phyloP scores from a whole-genome alignment of 2,888 invertebrate genomes.

The Stenurella melanura region DNA sequence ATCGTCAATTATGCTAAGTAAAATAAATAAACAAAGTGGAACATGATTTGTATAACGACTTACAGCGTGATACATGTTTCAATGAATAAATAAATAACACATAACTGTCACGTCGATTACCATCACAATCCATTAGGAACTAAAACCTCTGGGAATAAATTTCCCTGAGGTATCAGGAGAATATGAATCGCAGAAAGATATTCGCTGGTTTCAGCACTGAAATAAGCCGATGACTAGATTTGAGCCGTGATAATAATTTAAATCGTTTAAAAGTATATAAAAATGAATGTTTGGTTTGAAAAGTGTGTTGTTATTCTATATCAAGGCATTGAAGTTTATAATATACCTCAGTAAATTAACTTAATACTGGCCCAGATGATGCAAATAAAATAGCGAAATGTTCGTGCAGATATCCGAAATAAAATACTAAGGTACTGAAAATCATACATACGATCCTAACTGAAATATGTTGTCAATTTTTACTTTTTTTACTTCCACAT shows the following conservation, averaged over 20 bases:
- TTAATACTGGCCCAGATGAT: too few relatives aligned
- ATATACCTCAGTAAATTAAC: too few relatives aligned
- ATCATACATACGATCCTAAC: too few relatives aligned
- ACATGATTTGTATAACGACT: not conserved
- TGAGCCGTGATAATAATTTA: not conserved
- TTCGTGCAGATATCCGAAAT: too few relatives aligned
- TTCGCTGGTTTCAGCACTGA: not conserved
- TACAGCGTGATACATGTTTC: not conserved
- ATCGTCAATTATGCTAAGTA: not conserved
- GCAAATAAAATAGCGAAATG: too few relatives aligned
- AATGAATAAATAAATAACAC: not conserved
- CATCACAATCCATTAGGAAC: slow-evolving; percentile 7
- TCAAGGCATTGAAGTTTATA: too few relatives aligned
- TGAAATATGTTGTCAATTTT: too few relatives aligned
- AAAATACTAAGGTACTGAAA: too few relatives aligned
- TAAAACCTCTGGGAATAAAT: slow-evolving; percentile 28
- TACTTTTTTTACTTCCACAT: too few relatives aligned
- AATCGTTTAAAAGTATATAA: not conserved
- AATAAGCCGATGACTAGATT: not conserved
- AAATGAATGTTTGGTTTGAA: not conserved
- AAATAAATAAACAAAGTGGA: not conserved
- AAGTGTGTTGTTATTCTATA: too few relatives aligned
- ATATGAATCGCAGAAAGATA: slow-evolving; percentile 13
- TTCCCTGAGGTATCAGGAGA: slow-evolving; percentile 35
- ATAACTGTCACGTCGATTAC: slow-evolving; percentile 6